phyloP scores from a whole-genome alignment of 1,140 invertebrate species.

The Armadillidium nasatum region DNA sequence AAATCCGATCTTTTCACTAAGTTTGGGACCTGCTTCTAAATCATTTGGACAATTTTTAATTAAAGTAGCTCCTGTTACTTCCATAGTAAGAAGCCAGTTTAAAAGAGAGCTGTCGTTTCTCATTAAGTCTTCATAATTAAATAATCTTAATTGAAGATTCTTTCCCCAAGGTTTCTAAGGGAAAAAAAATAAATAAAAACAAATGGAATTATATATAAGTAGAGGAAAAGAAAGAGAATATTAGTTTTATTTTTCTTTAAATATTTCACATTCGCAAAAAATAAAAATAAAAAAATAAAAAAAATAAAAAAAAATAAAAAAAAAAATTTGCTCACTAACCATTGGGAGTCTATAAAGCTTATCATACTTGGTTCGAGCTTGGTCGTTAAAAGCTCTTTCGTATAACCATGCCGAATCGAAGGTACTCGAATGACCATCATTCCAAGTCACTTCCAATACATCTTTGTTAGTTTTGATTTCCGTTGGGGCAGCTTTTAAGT shows the following conservation, averaged over 20 bases:
- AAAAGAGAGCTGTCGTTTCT: constrained; percentile 51
- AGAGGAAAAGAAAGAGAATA: neutral
- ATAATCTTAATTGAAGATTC: constrained; percentile 51
- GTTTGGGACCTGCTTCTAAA: constrained; percentile 53
- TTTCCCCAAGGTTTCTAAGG: constrained; percentile 55
- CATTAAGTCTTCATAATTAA: constrained; percentile 56
- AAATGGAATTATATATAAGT: neutral
- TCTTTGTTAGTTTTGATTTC: constrained; percentile 40
- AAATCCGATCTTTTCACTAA: constrained; percentile 61
- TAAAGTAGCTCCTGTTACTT: constrained; percentile 58
- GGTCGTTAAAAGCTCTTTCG: neutral
- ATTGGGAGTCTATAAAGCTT: neutral
- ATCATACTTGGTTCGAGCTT: constrained; percentile 18
- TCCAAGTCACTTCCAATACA: constrained; percentile 50
- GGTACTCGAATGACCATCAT: constrained; percentile 25
- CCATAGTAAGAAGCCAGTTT: constrained; percentile 57
- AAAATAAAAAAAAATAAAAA: no score
- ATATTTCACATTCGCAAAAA: no score
- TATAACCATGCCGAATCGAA: neutral
- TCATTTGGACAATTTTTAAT: constrained; percentile 56
- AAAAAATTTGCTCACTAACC: neutral
- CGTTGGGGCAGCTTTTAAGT: constrained; percentile 52
- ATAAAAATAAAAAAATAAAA: no score
- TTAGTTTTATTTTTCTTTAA: no score
- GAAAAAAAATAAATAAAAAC: constrained; percentile 44